A percentile compares a stretch with the other conserved stretches of the same genome.
Evolutionary conservation across 92 coral and sea anemone species (phyloP).

Genomic region (Porites evermanni): DNA sequence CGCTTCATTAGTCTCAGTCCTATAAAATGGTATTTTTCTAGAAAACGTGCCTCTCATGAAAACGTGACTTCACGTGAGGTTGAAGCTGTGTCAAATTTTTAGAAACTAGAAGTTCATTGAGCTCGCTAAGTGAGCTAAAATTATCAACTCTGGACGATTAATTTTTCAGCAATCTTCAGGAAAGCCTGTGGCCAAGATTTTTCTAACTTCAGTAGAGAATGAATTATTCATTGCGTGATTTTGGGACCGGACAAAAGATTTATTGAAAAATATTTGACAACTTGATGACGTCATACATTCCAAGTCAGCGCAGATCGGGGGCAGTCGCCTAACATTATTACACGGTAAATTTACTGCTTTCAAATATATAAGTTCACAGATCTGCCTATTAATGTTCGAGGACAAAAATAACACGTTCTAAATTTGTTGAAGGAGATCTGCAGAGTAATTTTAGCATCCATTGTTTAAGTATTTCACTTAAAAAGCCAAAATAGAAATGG

Average conservation of each 20-base stretch:
- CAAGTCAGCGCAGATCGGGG: not conserved
- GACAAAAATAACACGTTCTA: not conserved
- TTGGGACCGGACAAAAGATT: constrained; percentile 10
- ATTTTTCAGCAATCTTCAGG: not conserved
- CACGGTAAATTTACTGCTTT: not conserved
- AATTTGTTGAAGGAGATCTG: not conserved
- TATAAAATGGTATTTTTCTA: no score
- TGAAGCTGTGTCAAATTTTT: no score
- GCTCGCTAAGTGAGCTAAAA: no score
- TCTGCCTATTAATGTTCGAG: not conserved
- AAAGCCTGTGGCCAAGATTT: constrained; percentile 8
- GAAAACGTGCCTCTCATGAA: no score
- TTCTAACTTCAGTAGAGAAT: not conserved
- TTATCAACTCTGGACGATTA: no score
- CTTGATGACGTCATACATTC: constrained; percentile 45
- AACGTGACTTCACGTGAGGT: no score
- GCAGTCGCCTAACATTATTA: not conserved
- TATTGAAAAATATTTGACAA: constrained; percentile 13
- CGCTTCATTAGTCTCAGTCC: no score
- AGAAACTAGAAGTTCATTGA: no score
- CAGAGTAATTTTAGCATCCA: not conserved
- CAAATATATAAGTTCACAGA: not conserved
- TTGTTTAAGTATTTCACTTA: not conserved
- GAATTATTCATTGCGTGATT: constrained; percentile 16
- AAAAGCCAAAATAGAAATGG: constrained; percentile 9